Percentiles rank a stretch among this genome's conserved stretches.
phyloP scores from a whole-genome alignment of 2,113 vertebrate species.

The Ictidomys tridecemlineatus region DNA sequence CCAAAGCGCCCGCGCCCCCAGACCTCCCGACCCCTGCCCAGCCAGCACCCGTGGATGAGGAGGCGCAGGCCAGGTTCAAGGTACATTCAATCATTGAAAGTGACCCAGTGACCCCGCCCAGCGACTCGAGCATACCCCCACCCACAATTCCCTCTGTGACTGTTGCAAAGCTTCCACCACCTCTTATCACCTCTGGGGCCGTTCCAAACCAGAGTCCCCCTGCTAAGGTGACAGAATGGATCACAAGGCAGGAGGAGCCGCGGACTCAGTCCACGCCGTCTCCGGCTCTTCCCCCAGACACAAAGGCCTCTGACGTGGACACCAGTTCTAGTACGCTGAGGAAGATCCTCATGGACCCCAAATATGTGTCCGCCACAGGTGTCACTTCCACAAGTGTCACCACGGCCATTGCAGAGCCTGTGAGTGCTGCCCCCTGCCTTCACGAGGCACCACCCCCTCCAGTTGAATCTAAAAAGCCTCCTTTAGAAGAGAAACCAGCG shows the following conservation, averaged over 20 bases:
- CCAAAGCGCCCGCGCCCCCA: conserved; percentile 41
- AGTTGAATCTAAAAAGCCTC: conserved; percentile 84
- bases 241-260: conserved; percentile 93
- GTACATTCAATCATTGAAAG: conserved; percentile 86
- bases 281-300: conserved; percentile 94
- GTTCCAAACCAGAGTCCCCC: conserved; percentile 84
- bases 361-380: conserved; percentile 93
- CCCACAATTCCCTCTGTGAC: conserved; percentile 77
- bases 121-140: conserved; percentile 65
- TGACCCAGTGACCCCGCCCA: conserved; percentile 82
- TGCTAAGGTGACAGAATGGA: conserved; percentile 92
- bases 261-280: conserved; percentile 89
- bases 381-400: conserved; percentile 92
- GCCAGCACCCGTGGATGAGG: conserved; percentile 50
- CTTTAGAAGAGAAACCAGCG: conserved; percentile 89
- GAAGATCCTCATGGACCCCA: conserved; percentile 99
- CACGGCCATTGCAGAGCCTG: conserved; percentile 88
- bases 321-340: conserved; percentile 96
- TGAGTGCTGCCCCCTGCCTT: conserved; percentile 84
- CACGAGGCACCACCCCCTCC: conserved; percentile 84
- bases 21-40: conserved; percentile 71
- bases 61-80: conserved; percentile 86
- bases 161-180: conserved; percentile 85
- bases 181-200: conserved; percentile 82
- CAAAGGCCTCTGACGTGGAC: conserved; percentile 96